A percentile compares a stretch with the other conserved stretches of the same genome.
Conservation (phyloP, 2,113 vertebrate species). For the Cryptotis parvus region DNA sequence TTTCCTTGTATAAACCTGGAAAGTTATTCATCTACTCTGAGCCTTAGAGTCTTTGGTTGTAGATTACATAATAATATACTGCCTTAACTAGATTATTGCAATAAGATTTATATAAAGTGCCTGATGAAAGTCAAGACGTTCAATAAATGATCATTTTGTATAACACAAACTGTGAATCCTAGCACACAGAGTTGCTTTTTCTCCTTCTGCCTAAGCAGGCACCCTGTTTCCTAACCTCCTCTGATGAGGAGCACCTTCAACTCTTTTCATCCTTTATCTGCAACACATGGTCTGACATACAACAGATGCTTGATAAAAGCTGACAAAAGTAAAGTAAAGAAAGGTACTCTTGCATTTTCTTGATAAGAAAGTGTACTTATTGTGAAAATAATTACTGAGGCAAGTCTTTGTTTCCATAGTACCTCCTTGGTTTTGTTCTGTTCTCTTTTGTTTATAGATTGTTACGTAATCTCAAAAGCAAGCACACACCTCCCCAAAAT, state of each 20-base stretch:
- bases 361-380: not conserved
- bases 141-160: not conserved
- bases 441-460: not conserved
- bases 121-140: not conserved
- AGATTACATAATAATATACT: not conserved
- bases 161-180: not conserved
- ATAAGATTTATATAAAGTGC: not conserved
- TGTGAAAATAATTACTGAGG: constrained; percentile 41
- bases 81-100: not conserved
- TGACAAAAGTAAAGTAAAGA: constrained; percentile 17
- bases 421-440: not conserved
- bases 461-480: not conserved
- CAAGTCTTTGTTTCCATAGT: not conserved
- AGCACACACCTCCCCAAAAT: not conserved
- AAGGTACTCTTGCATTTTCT: not conserved
- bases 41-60: not conserved
- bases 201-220: not conserved
- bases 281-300: not conserved
- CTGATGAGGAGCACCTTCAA: not conserved
- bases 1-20: not conserved
- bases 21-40: not conserved
- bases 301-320: constrained; percentile 29
- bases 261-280: not conserved
- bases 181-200: not conserved
- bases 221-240: not conserved